Percentiles rank a stretch among this genome's conserved stretches.
These are phyloP conservation scores for Noctua fimbriata DNA, from an alignment of 2,888 invertebrate species.

Conservation along the genomic window DNA sequence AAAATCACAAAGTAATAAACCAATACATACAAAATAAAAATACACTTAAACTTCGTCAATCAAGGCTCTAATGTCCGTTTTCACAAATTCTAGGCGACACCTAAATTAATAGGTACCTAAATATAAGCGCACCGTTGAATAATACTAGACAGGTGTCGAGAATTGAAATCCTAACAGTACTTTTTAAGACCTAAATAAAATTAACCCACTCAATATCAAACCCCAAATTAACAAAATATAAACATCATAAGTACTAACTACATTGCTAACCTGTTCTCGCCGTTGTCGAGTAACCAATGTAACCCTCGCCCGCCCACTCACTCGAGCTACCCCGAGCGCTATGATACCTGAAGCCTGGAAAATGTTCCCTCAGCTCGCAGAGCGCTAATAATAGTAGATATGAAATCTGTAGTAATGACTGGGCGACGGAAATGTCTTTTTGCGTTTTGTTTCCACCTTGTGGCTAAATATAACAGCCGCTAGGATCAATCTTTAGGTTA, in stretches of 20 bases:
- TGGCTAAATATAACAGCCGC: too few relatives aligned
- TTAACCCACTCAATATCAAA: background rate
- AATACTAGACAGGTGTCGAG: background rate
- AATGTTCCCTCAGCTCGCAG: constrained; percentile 4
- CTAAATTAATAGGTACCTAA: background rate
- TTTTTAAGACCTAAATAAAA: background rate
- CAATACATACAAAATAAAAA: background rate
- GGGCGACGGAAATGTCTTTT: background rate
- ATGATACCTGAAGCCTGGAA: constrained; percentile 39
- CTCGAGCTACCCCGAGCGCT: background rate
- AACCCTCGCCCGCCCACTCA: constrained; percentile 17
- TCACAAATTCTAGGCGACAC: background rate
- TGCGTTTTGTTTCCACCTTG: background rate
- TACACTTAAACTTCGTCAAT: background rate
- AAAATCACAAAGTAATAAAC: too few relatives aligned
- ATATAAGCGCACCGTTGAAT: background rate
- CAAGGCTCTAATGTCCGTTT: background rate
- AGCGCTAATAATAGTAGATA: constrained; percentile 19
- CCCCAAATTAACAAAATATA: background rate
- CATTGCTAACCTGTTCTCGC: constrained; percentile 10
- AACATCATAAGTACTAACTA: background rate
- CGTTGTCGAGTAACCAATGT: background rate
- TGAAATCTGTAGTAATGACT: constrained; percentile 4
- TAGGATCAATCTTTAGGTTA: too few relatives aligned
- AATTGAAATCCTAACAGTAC: background rate